Percentiles rank a stretch among this genome's conserved stretches.
phyloP scores from a whole-genome alignment of 2,113 vertebrate species.

The Alethe diademata region DNA sequence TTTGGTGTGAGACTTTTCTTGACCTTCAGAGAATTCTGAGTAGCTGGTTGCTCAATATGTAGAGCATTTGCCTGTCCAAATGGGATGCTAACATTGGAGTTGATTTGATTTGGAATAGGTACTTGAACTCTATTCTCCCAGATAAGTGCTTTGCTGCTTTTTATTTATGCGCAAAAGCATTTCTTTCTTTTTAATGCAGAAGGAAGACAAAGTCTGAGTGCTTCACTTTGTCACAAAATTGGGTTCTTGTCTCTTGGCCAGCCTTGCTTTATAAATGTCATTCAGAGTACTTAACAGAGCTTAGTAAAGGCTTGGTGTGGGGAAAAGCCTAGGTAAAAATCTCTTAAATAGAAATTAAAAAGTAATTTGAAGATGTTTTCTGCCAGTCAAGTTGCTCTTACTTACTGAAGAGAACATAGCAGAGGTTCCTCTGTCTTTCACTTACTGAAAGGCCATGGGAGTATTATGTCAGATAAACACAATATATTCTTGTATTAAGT shows the following conservation, averaged over 20 bases:
- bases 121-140: neutral
- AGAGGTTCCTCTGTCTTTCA: neutral
- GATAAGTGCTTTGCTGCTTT: neutral
- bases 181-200: neutral
- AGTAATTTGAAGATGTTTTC: conserved; percentile 19
- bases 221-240: conserved; percentile 8
- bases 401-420: neutral
- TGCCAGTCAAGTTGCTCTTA: neutral
- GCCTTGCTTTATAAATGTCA: conserved; percentile 11
- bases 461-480: neutral
- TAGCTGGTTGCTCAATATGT: neutral
- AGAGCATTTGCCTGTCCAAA: neutral
- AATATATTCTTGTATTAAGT: conserved; percentile 9
- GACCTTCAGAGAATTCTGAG: neutral
- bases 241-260: conserved; percentile 32
- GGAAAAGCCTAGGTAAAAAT: conserved; percentile 15
- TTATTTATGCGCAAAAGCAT: neutral
- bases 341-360: conserved; percentile 37
- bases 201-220: neutral
- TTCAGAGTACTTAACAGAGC: conserved; percentile 14
- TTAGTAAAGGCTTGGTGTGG: neutral
- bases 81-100: neutral
- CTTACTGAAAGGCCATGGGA: neutral
- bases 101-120: neutral
- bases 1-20: neutral